A percentile compares a stretch with the other conserved stretches of the same genome.
phyloP scores from a whole-genome alignment of 2,888 invertebrate genomes.

The Electrophaes corylata region DNA sequence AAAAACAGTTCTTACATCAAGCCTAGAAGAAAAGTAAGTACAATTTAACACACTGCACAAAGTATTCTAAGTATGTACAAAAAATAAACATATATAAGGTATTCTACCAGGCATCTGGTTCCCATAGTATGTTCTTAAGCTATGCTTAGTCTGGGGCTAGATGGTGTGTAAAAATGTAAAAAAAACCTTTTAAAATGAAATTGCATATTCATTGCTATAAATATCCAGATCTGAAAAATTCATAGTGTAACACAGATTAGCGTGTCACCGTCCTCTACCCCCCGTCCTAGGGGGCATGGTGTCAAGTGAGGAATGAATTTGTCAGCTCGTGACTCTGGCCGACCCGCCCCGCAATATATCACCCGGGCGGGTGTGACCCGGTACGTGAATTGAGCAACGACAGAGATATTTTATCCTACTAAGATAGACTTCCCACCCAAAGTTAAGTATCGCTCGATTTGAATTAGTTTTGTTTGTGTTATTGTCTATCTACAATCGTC shows the following conservation, averaged over 20 bases:
- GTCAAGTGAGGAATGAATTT: slow-evolving; percentile 32
- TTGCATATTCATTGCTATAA: not conserved
- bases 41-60: too few species aligned
- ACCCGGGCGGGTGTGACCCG: slow-evolving; percentile 39
- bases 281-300: slow-evolving; percentile 21
- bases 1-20: too few species aligned
- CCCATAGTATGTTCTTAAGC: too few species aligned
- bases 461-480: too few species aligned
- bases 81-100: too few species aligned
- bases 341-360: slow-evolving; percentile 63
- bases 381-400: slow-evolving; percentile 37
- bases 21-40: too few species aligned
- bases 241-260: slow-evolving; percentile 54
- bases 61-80: too few species aligned
- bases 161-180: not conserved
- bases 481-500: not conserved
- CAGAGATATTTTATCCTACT: not conserved
- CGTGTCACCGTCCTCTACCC: slow-evolving; percentile 53
- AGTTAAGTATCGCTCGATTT: too few species aligned
- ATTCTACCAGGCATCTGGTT: too few species aligned
- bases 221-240: slow-evolving; percentile 59
- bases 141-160: too few species aligned
- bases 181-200: not conserved
- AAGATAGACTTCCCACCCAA: too few species aligned
- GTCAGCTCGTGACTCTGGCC: slow-evolving; percentile 59